Evolutionary conservation across 2,888 invertebrate species (phyloP), one percentile per base, ranked within the genome.

Genomic region (Bellardia bayeri): DNA sequence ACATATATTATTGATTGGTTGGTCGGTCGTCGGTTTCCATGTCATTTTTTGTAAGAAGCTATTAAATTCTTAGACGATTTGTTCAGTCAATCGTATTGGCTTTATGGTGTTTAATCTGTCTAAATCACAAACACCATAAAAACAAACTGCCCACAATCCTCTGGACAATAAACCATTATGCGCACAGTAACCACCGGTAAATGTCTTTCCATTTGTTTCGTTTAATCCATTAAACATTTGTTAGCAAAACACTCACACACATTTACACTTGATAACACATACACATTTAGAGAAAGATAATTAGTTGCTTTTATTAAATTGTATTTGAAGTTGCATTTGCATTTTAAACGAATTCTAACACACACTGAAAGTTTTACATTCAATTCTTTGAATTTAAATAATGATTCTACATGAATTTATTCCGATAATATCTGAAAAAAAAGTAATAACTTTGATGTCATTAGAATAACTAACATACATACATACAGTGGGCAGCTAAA

Each of bases 111-210:
- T 92, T 93, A 92, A 93, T 93, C 92, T 92, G 11, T 90, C 89
- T 90, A 92, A 92, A 90, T 90, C 91, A 89, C 91, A 92, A 93
- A 92, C 92, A 92, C 90, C 91, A 90, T 90, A 90, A 90, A 92
- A 92, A 92, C 88, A 89, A 88, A 89, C 88, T 88, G 85, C 86
- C 87, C 81, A 88, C 87, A 88, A 87, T 78, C 79, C 80, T 66
- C 76, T 82, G 87, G 85, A 87, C 87, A 88, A 81, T 76, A 66
- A 49, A 51, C 11, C n/a, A 45, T 33, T 42, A 75, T 51, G 42
- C 3, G 42, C 3, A 61, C n/a, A 74, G 49, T 58, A 63, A 58
- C 61, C 82, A 84, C 45, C 79, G 75, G 30, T 81, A 64, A 16
- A 63, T 54, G 58, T 74, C 61, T 23, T 14, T 13, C 13, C 2